A percentile compares a stretch with the other conserved stretches of the same genome.
Evolutionary conservation across 2,888 invertebrate genomes (phyloP).

Genomic region (Bellardia pandia): DNA sequence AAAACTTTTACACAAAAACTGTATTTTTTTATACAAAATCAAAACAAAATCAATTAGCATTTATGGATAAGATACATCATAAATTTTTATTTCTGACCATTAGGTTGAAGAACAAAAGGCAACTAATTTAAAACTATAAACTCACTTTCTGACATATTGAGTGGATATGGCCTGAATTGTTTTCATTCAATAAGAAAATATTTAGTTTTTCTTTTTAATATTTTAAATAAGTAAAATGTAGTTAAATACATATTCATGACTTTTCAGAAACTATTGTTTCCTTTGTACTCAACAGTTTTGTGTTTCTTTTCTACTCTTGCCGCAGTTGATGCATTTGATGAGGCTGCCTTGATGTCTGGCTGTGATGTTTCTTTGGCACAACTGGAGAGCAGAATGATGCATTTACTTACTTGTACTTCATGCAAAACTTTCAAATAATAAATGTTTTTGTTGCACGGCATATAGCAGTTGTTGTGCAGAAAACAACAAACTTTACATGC

Average conservation of each 20-base stretch:
- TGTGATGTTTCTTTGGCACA: slow-evolving; percentile 26
- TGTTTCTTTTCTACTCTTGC: slow-evolving; percentile 10
- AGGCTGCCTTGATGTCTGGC: neutral
- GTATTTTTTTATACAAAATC: neutral
- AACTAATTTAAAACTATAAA: slow-evolving; percentile 2
- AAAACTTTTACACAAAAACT: too few relatives aligned
- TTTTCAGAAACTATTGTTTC: slow-evolving; percentile 50
- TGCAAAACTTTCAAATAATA: slow-evolving; percentile 40
- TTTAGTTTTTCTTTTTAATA: neutral
- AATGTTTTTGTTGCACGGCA: neutral
- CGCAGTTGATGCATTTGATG: slow-evolving; percentile 15
- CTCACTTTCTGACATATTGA: slow-evolving; percentile 24
- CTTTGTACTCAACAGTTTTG: neutral
- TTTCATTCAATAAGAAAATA: neutral
- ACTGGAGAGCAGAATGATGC: slow-evolving; percentile 16
- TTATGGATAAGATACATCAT: neutral
- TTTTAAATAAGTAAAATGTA: neutral
- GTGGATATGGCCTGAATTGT: slow-evolving; percentile 17
- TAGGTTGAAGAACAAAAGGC: neutral
- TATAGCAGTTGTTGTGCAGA: neutral
- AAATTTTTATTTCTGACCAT: neutral
- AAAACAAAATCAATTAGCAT: slow-evolving; percentile 1
- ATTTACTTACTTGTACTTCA: slow-evolving; percentile 22
- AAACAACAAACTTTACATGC: slow-evolving; percentile 11
- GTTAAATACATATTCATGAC: slow-evolving; percentile 49